Base-by-base conservation (phyloP, 37 sponge, comb jelly and placozoan species). In the Dysidea cf. avara region DNA sequence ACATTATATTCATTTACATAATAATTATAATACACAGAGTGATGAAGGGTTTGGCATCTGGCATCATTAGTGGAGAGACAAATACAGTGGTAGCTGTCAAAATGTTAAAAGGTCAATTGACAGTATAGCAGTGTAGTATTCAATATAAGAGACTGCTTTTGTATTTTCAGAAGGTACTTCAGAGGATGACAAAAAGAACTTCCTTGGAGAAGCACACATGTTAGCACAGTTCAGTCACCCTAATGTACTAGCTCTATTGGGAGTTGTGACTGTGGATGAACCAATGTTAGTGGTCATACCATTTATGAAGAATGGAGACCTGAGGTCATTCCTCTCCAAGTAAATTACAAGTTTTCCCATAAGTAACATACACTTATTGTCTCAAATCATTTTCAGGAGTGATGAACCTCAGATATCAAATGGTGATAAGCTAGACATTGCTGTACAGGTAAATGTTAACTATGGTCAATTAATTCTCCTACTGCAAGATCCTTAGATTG, bases 161-260 rank as follows among this genome's bases (percentile, higher is more conserved):
- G 17, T 59, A 1, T 9, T 54, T 12, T 17, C 28, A 56, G 84
- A 76, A 7, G 65, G 59, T 0, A 38, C 77, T 30, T n/a, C 43
- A 24, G 77, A 76, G 7, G 47, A 55, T 2, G 53, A 21, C 1
- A 49, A 47, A 21, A 78, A 77, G 46, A 62, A 77, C 30, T 85
- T 85, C 52, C 73, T 85, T 9, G 57, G 78, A 31, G 79, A 77
- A 28, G 85, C 85, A 53, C 66, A 85, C 11, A 71, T 85, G 49
- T 53, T 85, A 32, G 71, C 74, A n/a, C 68, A 77, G 56, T 85
- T 85, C 47, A 12, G 46, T 9, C 78, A 77, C 64, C 60, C 72
- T 25, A 71, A 85, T 29, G 61, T 85, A 20, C 48, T 85, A 57
- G 33, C 55, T 9, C 73, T 85, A 11, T 67, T 85, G 0, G 72